Evolutionary conservation across 2,888 invertebrate genomes (phyloP), one percentile per base, ranked within the genome.

Genomic region (Ganaspis brasiliensis): DNA sequence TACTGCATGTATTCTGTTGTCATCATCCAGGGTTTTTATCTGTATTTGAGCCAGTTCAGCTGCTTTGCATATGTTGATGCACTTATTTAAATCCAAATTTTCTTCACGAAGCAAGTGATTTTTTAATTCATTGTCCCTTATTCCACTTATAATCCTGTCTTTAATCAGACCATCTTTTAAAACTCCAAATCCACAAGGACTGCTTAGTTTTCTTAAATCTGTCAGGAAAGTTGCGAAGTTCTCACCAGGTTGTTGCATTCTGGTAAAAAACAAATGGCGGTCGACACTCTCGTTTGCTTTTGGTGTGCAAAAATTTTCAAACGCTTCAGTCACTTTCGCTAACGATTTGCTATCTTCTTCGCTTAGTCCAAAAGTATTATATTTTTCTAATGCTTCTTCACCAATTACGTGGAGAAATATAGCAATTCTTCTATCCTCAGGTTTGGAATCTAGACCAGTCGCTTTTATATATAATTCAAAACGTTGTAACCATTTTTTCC

Each of bases 331-430:
- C 5, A 86, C 83, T 61, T 56, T 75, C 3, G 63, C 49, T 73
- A 72, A 82, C 5, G 79, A 45, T 26, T 81, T 81, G 9, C 76
- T 79, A 10, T 84, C 75, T 16, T 55, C 80, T 21, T 79, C 79
- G 1, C 76, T 77, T 8, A 86, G 73, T 6, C 52, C 76, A 45
- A 86, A 84, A 14, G 82, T 86, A 14, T 85, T 84, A 55, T 59
- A 86, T 70, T 82, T 81, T 56, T 86, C 85, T 0, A 83, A 24
- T 2, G 84, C 84, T 37, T 84, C 84, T 8, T 83, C 74, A n/a
- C 84, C 84, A 52, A 85, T 81, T 0, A 83, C 76, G 57, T 85
- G 84, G 21, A 86, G 72, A 26, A 85, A 83, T 70, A 86, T 78
- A 52, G 82, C 84, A 1, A 85, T 79, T 77, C 83, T 82, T 19